Conservation (phyloP, 1,140 invertebrate genomes). For the Anastrepha obliqua region DNA sequence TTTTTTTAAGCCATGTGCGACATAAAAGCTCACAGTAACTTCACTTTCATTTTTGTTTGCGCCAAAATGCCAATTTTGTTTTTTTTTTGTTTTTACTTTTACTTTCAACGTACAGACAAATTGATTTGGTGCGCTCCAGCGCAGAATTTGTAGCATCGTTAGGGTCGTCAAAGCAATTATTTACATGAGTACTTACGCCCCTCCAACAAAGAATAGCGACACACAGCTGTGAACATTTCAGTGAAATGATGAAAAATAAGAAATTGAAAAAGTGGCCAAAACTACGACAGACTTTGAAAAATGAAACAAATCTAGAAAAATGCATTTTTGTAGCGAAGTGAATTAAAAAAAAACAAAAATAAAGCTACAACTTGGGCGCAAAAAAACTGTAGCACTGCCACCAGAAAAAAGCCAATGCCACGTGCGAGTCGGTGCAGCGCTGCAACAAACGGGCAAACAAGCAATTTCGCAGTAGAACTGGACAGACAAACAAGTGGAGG, state of each 20-base stretch:
- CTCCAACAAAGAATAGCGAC: not conserved
- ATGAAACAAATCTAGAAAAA: not conserved
- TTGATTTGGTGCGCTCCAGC: not conserved
- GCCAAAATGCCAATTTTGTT: too few species aligned
- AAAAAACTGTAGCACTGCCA: too few species aligned
- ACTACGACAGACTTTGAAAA: not conserved
- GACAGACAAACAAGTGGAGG: not conserved
- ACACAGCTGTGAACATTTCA: not conserved
- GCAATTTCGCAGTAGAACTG: not conserved
- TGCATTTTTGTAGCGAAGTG: too few species aligned
- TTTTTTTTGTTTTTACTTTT: not conserved
- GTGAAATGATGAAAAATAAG: not conserved
- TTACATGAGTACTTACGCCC: not conserved
- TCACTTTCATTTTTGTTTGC: too few species aligned
- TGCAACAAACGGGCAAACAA: constrained; percentile 7
- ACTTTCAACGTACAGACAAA: not conserved
- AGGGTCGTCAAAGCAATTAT: not conserved
- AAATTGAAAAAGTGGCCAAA: not conserved
- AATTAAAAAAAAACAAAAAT: not conserved
- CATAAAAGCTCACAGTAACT: too few species aligned
- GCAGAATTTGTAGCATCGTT: not conserved
- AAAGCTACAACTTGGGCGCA: too few species aligned
- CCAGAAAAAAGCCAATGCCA: not conserved
- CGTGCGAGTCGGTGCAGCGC: not conserved
- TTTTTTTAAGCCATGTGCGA: too few species aligned